phyloP scores from a whole-genome alignment of 2,888 invertebrate genomes.

The Pteria penguin region DNA sequence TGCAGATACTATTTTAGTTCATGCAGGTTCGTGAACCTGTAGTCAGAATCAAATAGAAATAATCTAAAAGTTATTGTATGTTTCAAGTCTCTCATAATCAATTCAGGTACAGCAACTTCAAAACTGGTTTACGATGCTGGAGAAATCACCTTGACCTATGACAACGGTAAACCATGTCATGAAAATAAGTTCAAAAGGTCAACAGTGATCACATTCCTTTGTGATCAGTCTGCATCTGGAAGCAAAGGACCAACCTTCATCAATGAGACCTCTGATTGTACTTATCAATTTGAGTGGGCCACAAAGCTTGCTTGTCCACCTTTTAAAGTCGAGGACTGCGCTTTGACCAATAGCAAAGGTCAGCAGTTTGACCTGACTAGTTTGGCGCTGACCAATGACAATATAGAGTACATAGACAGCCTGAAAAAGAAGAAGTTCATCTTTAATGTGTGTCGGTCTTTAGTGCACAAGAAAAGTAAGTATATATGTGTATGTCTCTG shows the following conservation, averaged over 20 bases:
- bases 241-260: conserved; percentile 54
- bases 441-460: conserved; percentile 72
- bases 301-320: conserved; percentile 70
- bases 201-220: conserved; percentile 72
- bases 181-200: conserved; percentile 63
- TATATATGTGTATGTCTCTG: no score
- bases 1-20: no score
- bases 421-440: conserved; percentile 54
- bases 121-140: conserved; percentile 71
- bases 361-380: conserved; percentile 63
- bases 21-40: no score
- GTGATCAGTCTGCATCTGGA: conserved; percentile 68
- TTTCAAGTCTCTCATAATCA: no score
- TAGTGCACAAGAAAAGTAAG: conserved; percentile 70
- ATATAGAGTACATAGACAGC: conserved; percentile 59
- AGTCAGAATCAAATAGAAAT: no score
- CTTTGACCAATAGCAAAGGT: conserved; percentile 39
- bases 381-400: conserved; percentile 57
- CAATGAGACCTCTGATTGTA: conserved; percentile 65
- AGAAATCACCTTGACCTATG: conserved; percentile 73
- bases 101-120: background rate
- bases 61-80: no score
- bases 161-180: conserved; percentile 67
- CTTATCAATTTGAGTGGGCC: conserved; percentile 72
- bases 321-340: conserved; percentile 60